These are phyloP conservation scores for Cepaea hortensis DNA, from an alignment of 2,888 invertebrate genomes.

Conservation along the genomic window DNA sequence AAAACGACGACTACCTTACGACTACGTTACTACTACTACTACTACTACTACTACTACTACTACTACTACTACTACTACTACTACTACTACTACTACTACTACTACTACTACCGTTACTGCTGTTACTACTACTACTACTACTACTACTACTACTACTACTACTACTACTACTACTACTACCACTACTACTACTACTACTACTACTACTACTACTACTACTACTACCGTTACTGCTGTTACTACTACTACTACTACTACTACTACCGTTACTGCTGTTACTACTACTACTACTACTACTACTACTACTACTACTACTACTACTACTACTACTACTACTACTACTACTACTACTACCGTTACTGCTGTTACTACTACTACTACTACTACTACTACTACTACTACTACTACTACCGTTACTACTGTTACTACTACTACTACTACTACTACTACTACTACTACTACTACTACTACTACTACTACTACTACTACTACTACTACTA, in stretches of 20 bases:
- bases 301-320: too few relatives aligned
- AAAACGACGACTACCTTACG: too few relatives aligned
- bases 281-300: not conserved
- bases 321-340: not conserved
- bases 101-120: not conserved
- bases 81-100: not conserved
- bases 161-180: slow-evolving; percentile 5
- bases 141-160: not conserved
- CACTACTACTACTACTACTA: not conserved
- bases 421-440: not conserved
- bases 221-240: not conserved
- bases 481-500: slow-evolving; percentile 19
- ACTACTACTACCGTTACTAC: not conserved
- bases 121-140: not conserved
- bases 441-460: slow-evolving; percentile 16
- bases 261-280: not conserved
- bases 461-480: slow-evolving; percentile 10
- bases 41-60: not conserved
- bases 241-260: slow-evolving; percentile 1
- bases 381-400: not conserved
- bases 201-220: slow-evolving; percentile 13
- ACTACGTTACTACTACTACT: not conserved
- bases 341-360: not conserved
- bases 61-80: not conserved
- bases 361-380: slow-evolving; percentile 3